Percentiles rank a stretch among this genome's conserved stretches.
Evolutionary conservation across 2,888 invertebrate species (phyloP).

Genomic region (Drosophila demipolita): DNA sequence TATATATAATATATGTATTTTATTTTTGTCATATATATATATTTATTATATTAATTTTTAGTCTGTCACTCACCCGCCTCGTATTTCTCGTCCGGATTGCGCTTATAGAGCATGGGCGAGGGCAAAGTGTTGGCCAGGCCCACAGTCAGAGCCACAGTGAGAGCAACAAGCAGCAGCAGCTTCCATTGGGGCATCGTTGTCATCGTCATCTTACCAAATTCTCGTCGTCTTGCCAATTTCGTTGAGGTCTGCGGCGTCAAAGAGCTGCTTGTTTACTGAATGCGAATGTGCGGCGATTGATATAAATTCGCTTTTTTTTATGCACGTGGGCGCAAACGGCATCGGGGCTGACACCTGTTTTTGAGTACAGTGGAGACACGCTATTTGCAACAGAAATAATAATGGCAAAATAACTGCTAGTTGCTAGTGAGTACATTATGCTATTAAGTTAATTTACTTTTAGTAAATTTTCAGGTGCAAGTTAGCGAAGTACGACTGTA

Average conservation of each 20-base stretch:
- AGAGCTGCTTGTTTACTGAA: slow-evolving; percentile 41
- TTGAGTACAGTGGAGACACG: neutral
- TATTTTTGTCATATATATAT: neutral
- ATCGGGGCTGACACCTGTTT: slow-evolving; percentile 4
- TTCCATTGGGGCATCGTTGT: slow-evolving; percentile 32
- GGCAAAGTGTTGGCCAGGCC: slow-evolving; percentile 72
- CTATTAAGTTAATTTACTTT: neutral
- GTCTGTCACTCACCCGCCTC: slow-evolving; percentile 85
- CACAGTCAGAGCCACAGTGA: slow-evolving; percentile 17
- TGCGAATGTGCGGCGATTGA: slow-evolving; percentile 1
- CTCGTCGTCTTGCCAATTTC: neutral
- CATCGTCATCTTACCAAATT: neutral
- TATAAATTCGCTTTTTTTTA: neutral
- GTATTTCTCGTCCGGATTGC: slow-evolving; percentile 85
- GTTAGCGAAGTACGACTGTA: neutral
- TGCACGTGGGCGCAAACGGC: slow-evolving; percentile 12
- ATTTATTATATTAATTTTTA: neutral
- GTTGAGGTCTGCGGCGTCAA: slow-evolving; percentile 36
- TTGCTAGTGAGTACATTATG: neutral
- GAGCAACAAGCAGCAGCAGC: slow-evolving; percentile 47
- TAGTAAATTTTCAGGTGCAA: neutral
- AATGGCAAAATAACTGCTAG: neutral
- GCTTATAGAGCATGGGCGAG: slow-evolving; percentile 86
- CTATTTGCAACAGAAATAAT: neutral
- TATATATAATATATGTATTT: neutral